Conservation (phyloP, 2,888 invertebrate species). For the Tachystola acroxantha region DNA sequence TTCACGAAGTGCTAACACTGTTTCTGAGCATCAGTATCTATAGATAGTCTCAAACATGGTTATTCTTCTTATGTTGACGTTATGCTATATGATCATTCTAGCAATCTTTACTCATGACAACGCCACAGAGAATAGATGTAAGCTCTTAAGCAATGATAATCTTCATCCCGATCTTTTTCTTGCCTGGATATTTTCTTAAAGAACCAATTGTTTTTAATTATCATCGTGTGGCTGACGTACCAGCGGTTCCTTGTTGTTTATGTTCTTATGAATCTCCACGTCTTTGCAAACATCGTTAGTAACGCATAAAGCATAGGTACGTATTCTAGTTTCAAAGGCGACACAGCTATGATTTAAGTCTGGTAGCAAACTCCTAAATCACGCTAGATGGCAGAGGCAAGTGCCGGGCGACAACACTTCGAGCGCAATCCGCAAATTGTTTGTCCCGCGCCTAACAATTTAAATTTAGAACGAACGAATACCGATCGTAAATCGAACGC, state of each 20-base stretch:
- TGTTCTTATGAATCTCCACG: too few species aligned
- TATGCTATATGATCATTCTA: too few species aligned
- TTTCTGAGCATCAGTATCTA: slow-evolving; percentile 37
- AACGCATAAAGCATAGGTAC: slow-evolving; percentile 55
- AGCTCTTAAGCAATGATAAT: too few species aligned
- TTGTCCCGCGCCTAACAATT: slow-evolving; percentile 71
- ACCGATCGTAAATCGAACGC: slow-evolving; percentile 69
- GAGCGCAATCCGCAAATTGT: slow-evolving; percentile 73
- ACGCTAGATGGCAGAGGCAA: slow-evolving; percentile 59
- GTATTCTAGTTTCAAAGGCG: slow-evolving; percentile 50
- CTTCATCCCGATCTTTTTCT: too few species aligned
- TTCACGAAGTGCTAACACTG: slow-evolving; percentile 37
- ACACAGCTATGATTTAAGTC: slow-evolving; percentile 67
- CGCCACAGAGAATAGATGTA: too few species aligned
- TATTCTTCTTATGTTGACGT: too few species aligned
- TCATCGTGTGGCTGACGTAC: too few species aligned
- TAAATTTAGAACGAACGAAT: slow-evolving; percentile 73
- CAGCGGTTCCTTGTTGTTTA: too few species aligned
- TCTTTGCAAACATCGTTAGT: slow-evolving; percentile 41
- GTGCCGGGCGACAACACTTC: slow-evolving; percentile 56
- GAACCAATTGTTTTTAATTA: too few species aligned
- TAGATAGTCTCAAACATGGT: too few species aligned
- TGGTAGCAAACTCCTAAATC: slow-evolving; percentile 62
- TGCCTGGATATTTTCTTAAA: too few species aligned
- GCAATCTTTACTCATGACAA: too few species aligned